A percentile compares a stretch with the other conserved stretches of the same genome.
phyloP scores from a whole-genome alignment of 2,888 invertebrate species.

The Troglohyphantes excavatus region DNA sequence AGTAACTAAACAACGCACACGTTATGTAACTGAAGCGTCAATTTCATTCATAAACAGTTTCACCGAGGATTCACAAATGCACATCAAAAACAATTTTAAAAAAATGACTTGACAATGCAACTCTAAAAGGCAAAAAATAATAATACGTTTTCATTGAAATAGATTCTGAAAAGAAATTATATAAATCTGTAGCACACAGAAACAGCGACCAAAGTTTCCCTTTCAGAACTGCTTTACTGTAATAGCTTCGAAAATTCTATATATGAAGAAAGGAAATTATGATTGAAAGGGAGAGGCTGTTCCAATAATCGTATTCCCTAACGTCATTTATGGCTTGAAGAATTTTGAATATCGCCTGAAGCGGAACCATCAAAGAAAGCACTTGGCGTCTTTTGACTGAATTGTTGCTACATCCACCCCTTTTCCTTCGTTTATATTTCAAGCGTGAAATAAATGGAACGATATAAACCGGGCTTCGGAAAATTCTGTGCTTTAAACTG shows the following conservation, averaged over 20 bases:
- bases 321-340: constrained; percentile 10
- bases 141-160: neutral
- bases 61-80: neutral
- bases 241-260: constrained; percentile 8
- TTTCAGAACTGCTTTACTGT: neutral
- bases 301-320: constrained; percentile 6
- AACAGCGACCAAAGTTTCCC: neutral
- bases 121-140: neutral
- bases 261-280: neutral
- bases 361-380: constrained; percentile 18
- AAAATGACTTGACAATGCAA: neutral
- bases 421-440: neutral
- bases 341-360: constrained; percentile 11
- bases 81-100: neutral
- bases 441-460: neutral
- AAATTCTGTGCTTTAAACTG: neutral
- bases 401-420: neutral
- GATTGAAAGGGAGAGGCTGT: neutral
- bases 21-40: too few species aligned
- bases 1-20: too few species aligned
- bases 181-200: neutral
- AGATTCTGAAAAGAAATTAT: neutral
- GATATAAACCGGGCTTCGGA: neutral
- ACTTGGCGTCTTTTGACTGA: neutral
- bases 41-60: too few species aligned